These are phyloP conservation scores for Lethrus apterus DNA, from an alignment of 1,140 invertebrate genomes.

Conservation along the genomic window DNA sequence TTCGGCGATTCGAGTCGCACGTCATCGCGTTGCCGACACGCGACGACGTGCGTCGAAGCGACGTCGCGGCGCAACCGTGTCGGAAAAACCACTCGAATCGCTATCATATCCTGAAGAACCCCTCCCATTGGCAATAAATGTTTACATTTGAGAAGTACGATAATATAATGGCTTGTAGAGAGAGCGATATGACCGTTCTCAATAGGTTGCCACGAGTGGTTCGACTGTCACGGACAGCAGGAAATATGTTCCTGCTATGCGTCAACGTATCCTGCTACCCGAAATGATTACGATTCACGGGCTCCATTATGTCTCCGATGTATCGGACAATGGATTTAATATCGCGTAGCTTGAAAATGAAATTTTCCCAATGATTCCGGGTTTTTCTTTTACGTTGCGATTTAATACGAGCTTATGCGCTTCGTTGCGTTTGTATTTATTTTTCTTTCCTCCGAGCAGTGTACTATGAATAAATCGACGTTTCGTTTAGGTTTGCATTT, in stretches of 20 bases:
- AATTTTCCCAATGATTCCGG: no score
- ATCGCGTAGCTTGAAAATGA: neutral
- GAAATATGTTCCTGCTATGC: constrained; percentile 27
- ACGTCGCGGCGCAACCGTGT: neutral
- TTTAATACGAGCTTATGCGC: no score
- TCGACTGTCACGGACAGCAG: constrained; percentile 27
- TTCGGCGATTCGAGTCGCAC: constrained; percentile 4
- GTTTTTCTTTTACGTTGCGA: no score
- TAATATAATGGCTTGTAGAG: constrained; percentile 30
- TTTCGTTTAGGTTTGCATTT: no score
- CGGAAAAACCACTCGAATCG: constrained; percentile 6
- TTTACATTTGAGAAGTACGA: constrained; percentile 28
- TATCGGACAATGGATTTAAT: constrained; percentile 12
- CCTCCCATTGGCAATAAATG: constrained; percentile 28
- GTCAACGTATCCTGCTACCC: constrained; percentile 12
- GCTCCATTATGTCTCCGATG: constrained; percentile 9
- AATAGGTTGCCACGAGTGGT: constrained; percentile 20
- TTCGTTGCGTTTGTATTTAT: no score
- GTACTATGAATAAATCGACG: no score
- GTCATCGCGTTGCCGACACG: neutral
- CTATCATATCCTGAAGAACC: constrained; percentile 14
- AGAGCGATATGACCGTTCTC: constrained; percentile 27
- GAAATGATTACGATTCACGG: constrained; percentile 8
- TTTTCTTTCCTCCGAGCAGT: no score
- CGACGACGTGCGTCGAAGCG: neutral